Conservation (phyloP, 2,888 invertebrate species). For the Tenthredo mesomela region DNA sequence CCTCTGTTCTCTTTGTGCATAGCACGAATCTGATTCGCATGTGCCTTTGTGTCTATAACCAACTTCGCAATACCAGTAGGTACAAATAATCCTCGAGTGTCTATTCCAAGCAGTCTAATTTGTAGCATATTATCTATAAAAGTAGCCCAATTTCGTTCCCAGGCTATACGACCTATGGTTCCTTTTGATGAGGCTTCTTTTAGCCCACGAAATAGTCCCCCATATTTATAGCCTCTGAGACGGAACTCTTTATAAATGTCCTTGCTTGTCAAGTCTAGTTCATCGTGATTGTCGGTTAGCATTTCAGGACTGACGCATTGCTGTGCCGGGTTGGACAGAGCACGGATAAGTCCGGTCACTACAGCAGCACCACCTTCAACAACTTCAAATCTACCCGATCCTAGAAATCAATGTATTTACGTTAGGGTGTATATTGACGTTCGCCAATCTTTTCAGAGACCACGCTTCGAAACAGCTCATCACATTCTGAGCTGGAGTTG, state of each 20-base stretch:
- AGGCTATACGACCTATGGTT: conserved; percentile 80
- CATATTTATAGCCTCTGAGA: conserved; percentile 77
- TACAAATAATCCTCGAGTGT: conserved; percentile 85
- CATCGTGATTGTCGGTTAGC: background rate
- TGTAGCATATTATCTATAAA: conserved; percentile 95
- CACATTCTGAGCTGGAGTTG: background rate
- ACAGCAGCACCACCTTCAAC: conserved; percentile 51
- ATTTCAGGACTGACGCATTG: background rate
- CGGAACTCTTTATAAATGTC: conserved; percentile 71
- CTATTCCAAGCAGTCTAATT: conserved; percentile 86
- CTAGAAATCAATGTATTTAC: background rate
- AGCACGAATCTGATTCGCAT: conserved; percentile 68
- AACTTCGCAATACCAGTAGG: conserved; percentile 88
- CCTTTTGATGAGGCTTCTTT: conserved; percentile 74
- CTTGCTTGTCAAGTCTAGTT: conserved; percentile 77
- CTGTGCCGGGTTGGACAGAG: background rate
- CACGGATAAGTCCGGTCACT: conserved; percentile 44
- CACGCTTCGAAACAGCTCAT: background rate
- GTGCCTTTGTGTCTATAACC: conserved; percentile 82
- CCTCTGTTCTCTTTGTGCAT: conserved; percentile 67
- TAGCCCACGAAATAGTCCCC: conserved; percentile 83
- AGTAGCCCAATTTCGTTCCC: conserved; percentile 92
- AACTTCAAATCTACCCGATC: conserved; percentile 42
- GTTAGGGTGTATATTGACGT: background rate
- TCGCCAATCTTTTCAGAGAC: background rate